These are phyloP conservation scores for Drosophila bocki DNA, from an alignment of 1,140 invertebrate genomes.

Conservation along the genomic window DNA sequence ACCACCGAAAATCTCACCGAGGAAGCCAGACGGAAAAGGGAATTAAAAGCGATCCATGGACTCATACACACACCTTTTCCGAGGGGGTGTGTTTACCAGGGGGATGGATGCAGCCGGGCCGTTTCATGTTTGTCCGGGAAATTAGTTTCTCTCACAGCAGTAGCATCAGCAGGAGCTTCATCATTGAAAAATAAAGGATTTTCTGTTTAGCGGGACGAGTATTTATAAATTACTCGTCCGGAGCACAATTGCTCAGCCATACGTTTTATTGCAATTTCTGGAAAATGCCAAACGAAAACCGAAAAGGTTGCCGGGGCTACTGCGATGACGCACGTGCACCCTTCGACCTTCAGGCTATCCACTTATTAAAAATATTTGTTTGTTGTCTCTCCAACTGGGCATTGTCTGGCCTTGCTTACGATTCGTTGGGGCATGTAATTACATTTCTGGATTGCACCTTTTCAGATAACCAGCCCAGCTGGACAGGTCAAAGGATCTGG, in stretches of 20 bases:
- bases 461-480: constrained; percentile 28
- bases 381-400: constrained; percentile 40
- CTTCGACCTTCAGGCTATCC: constrained; percentile 10
- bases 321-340: constrained; percentile 50
- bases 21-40: constrained; percentile 52
- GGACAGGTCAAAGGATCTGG: constrained; percentile 15
- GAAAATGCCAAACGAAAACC: constrained; percentile 33
- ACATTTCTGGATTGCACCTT: constrained; percentile 59
- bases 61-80: constrained; percentile 22
- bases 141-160: constrained; percentile 58
- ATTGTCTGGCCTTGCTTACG: constrained; percentile 70
- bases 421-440: constrained; percentile 70
- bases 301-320: constrained; percentile 55
- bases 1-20: constrained; percentile 66
- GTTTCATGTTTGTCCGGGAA: constrained; percentile 71
- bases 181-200: constrained; percentile 55
- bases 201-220: constrained; percentile 14
- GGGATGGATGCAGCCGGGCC: constrained; percentile 56
- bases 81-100: constrained; percentile 28
- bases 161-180: neutral
- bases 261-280: constrained; percentile 76
- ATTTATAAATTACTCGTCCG: constrained; percentile 76
- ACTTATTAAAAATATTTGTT: constrained; percentile 80
- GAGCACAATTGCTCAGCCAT: constrained; percentile 64
- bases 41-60: constrained; percentile 52